A percentile compares a stretch with the other conserved stretches of the same genome.
Evolutionary conservation across 1,140 invertebrate species (phyloP).

Genomic region (Drosophila virilis): DNA sequence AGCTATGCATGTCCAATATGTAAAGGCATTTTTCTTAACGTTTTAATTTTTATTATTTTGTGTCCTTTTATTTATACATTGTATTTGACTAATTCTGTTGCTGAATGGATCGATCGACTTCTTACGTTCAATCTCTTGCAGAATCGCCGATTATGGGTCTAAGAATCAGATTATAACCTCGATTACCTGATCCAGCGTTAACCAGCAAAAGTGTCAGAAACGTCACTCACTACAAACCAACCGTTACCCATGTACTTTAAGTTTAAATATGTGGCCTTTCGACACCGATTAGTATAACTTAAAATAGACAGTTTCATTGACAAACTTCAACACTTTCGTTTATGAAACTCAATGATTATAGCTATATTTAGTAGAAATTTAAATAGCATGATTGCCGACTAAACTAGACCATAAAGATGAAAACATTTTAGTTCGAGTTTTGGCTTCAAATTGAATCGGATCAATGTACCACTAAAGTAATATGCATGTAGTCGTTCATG

Average conservation of each 20-base stretch:
- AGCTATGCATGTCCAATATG: conserved; percentile 34
- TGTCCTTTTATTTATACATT: conserved; percentile 72
- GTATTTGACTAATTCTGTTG: neutral
- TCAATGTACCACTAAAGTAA: conserved; percentile 5
- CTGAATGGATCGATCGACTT: neutral
- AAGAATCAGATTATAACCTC: conserved; percentile 85
- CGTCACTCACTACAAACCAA: conserved; percentile 35
- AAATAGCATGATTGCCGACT: conserved; percentile 18
- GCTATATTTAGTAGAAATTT: conserved; percentile 35
- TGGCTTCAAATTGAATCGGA: conserved; percentile 43
- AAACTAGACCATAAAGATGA: conserved; percentile 8
- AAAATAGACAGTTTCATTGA: conserved; percentile 42
- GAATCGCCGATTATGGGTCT: conserved; percentile 85
- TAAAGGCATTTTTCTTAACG: conserved; percentile 4
- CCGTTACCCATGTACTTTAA: conserved; percentile 59
- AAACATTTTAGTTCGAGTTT: conserved; percentile 46
- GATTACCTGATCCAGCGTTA: conserved; percentile 76
- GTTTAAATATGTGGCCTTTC: conserved; percentile 72
- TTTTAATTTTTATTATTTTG: conserved; percentile 69
- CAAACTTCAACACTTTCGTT: conserved; percentile 31
- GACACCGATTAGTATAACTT: conserved; percentile 69
- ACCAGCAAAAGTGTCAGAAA: conserved; percentile 41
- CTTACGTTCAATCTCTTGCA: conserved; percentile 50
- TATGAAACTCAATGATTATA: conserved; percentile 27
- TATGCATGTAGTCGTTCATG: conserved; percentile 25